Evolutionary conservation across 2,888 invertebrate species (phyloP).

Genomic region (Allygus modestus): DNA sequence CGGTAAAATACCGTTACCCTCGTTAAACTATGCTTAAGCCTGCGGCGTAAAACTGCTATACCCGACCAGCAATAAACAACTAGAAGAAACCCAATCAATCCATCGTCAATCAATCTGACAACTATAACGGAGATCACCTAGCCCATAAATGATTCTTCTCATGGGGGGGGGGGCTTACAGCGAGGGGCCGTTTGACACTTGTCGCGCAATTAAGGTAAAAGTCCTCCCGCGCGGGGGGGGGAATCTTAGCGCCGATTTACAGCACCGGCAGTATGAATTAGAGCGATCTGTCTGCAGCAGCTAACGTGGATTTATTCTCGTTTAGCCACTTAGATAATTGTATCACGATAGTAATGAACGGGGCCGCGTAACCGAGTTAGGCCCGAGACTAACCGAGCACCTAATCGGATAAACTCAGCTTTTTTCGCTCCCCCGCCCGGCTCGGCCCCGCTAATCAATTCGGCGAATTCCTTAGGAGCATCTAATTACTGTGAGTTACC

Average conservation of each 20-base stretch:
- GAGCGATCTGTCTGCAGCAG: slow-evolving; percentile 44
- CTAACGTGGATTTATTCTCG: slow-evolving; percentile 53
- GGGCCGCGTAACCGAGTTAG: slow-evolving; percentile 45
- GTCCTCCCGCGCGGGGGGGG: not conserved
- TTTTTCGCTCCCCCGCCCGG: slow-evolving; percentile 54
- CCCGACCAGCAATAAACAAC: not conserved
- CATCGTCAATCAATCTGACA: not conserved
- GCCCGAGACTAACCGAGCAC: slow-evolving; percentile 54
- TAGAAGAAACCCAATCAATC: not conserved
- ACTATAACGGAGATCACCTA: not conserved
- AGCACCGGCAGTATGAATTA: slow-evolving; percentile 28
- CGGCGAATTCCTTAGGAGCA: slow-evolving; percentile 49
- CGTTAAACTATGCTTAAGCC: not conserved
- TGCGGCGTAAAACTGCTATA: not conserved
- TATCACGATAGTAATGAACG: slow-evolving; percentile 53
- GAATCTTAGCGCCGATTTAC: slow-evolving; percentile 58
- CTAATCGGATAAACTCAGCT: slow-evolving; percentile 56
- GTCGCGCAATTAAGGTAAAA: slow-evolving; percentile 58
- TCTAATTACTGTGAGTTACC: slow-evolving; percentile 53
- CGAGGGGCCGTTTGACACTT: slow-evolving; percentile 41
- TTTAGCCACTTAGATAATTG: slow-evolving; percentile 56
- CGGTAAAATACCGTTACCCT: not conserved
- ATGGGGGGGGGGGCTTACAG: not conserved
- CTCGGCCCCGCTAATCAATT: slow-evolving; percentile 41
- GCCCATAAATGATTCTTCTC: not conserved